Evolutionary conservation across 2,888 invertebrate genomes (phyloP), one percentile per base, ranked within the genome.

Genomic region (Luffia ferchaultella): DNA sequence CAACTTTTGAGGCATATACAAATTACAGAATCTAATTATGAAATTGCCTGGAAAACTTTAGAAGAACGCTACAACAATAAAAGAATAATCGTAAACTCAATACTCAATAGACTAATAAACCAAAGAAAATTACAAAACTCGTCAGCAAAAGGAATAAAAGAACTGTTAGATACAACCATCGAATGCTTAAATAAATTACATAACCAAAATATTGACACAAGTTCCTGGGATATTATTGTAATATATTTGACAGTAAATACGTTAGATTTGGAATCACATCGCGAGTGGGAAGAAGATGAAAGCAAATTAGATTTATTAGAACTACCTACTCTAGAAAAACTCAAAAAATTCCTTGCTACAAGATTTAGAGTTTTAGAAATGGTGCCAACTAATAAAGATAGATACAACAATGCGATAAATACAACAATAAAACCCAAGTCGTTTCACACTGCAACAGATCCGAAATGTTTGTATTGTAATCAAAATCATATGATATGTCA

Each of bases 141-240:
- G 30, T 43, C 43, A 5, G 42, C 47, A 20, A 50, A 50, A 43
- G 20, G 42, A 30, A 47, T 50, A 12, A 19, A 47, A 18, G 45
- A 50, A 2, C 45, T 50, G 18, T 17, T 50, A 15, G 46, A 50
- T n/a, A 50, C 46, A 16, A 50, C 46, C n/a, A 50, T 44, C 16
- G 50, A 50, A 42, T 50, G 50, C 45, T 46, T 50, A 15, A 50
- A 50, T 43, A 50, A 46, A 42, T 50, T 50, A 20, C 20, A 42
- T 42, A 50, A 46, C 43, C 46, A 50, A 46, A 20, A 46, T 9
- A 46, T 46, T 12, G 18, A 50, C 30, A 20, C 46, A 20, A 18
- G 42, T 9, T 42, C 42, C 7, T 50, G 50, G 50, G 50, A 50
- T 30, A 45, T 46, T 19, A 16, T 50, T 20, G 17, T 50, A 17